phyloP scores from a whole-genome alignment of 2,888 invertebrate genomes.

The Metellina segmentata region DNA sequence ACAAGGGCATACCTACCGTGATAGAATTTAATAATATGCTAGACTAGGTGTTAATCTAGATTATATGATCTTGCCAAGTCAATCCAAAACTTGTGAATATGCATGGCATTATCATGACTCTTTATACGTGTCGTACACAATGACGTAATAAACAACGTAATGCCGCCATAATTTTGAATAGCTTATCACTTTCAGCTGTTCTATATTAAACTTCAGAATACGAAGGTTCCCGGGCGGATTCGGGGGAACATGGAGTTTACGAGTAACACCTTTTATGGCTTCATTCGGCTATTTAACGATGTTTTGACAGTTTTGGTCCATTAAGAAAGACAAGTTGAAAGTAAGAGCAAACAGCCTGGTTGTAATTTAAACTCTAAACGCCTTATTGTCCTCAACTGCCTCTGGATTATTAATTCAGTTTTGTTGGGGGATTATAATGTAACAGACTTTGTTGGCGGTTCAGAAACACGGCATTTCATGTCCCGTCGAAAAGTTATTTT shows the following conservation, averaged over 20 bases:
- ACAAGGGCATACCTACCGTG: background rate
- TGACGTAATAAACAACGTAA: conserved; percentile 60
- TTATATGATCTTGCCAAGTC: background rate
- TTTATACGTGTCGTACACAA: conserved; percentile 42
- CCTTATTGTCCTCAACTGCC: no score
- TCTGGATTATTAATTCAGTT: no score
- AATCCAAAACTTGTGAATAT: conserved; percentile 33
- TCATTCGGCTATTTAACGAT: conserved; percentile 45
- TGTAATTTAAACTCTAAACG: background rate
- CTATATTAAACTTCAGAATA: background rate
- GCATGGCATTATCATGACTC: conserved; percentile 20
- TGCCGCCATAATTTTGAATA: conserved; percentile 52
- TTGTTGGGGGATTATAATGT: no score
- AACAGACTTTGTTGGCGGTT: no score
- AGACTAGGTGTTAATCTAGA: background rate
- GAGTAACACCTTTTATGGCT: conserved; percentile 51
- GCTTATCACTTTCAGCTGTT: conserved; percentile 48
- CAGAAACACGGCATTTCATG: no score
- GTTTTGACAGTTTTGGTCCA: conserved; percentile 27
- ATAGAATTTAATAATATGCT: background rate
- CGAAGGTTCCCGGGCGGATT: background rate
- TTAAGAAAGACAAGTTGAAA: conserved; percentile 36
- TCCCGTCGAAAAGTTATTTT: no score
- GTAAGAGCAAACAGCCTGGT: background rate
- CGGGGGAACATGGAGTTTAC: conserved; percentile 6